Conservation (phyloP, 2,888 invertebrate genomes). For the Frankliniella intonsa region DNA sequence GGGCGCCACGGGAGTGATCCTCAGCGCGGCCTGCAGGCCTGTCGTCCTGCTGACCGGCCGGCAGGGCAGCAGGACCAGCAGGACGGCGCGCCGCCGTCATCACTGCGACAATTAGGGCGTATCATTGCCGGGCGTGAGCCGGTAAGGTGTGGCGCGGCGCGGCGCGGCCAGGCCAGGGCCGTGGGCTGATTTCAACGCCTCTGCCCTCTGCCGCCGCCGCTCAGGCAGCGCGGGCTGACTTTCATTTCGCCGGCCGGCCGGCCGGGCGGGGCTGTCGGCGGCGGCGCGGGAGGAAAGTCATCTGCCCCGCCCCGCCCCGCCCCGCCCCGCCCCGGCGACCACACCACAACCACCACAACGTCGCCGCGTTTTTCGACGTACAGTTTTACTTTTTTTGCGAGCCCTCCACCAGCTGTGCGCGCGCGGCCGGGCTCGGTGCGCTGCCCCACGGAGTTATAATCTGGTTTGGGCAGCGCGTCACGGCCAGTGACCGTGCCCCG, state of each 20-base stretch:
- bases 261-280: neutral
- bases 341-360: no score
- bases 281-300: neutral
- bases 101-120: neutral
- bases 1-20: no score
- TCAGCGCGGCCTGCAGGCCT: no score
- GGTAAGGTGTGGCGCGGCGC: neutral
- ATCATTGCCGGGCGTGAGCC: neutral
- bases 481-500: neutral
- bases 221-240: no score
- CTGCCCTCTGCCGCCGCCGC: neutral
- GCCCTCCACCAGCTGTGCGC: no score
- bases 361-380: no score
- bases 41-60: no score
- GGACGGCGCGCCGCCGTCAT: conserved; percentile 38
- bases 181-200: no score
- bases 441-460: neutral
- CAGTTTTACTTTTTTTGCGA: no score
- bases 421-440: neutral
- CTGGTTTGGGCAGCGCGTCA: neutral
- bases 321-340: no score
- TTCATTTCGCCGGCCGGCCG: neutral
- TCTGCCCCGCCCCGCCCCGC: no score
- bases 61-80: no score
- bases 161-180: neutral